Evolutionary conservation across 2,113 vertebrate species (phyloP).

Genomic region (Synodontis membranacea): DNA sequence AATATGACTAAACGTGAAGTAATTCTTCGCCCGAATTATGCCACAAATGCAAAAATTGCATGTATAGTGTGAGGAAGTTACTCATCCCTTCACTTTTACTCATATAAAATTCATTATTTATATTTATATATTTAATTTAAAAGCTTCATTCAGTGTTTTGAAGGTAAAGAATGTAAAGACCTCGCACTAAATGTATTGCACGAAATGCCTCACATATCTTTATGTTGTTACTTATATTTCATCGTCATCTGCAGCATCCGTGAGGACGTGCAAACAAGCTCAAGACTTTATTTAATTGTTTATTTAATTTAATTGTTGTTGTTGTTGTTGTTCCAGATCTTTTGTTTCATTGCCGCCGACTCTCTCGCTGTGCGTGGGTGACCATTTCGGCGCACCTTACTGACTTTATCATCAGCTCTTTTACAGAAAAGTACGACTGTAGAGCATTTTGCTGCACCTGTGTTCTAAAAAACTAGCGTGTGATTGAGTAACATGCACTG

Average conservation of each 20-base stretch:
- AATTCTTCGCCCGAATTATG: background rate
- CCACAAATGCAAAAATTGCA: slow-evolving; percentile 19
- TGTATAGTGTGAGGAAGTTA: background rate
- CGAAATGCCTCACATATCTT: background rate
- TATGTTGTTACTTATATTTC: too few relatives aligned
- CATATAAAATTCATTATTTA: background rate
- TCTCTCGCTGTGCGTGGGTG: slow-evolving; percentile 3
- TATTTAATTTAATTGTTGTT: too few relatives aligned
- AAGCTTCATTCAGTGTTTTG: too few relatives aligned
- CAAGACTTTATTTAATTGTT: background rate
- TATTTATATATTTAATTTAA: too few relatives aligned
- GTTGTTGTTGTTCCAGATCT: background rate
- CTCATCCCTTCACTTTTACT: slow-evolving; percentile 31
- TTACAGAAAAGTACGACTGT: background rate
- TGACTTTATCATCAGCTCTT: slow-evolving; percentile 8
- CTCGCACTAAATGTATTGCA: slow-evolving; percentile 17
- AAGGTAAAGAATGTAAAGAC: background rate
- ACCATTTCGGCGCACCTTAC: background rate
- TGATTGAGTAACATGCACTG: background rate
- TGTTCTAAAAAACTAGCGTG: too few relatives aligned
- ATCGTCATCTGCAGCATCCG: background rate
- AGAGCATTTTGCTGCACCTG: background rate
- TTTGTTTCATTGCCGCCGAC: background rate
- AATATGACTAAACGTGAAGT: slow-evolving; percentile 11
- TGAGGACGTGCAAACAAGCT: background rate